phyloP scores from a whole-genome alignment of 2,888 invertebrate species.

The Apeira syringaria region DNA sequence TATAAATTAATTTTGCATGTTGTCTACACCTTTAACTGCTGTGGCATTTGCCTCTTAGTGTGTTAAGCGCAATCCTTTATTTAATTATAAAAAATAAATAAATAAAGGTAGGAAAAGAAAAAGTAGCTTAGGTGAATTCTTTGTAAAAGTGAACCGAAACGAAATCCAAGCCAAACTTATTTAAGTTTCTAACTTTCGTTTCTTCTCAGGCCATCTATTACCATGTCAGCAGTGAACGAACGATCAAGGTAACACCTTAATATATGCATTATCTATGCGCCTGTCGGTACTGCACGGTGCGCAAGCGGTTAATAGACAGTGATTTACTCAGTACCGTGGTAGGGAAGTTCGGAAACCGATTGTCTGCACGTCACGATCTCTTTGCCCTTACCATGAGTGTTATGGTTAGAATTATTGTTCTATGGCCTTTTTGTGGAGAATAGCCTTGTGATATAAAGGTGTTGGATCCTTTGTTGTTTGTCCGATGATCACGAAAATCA shows the following conservation, averaged over 20 bases:
- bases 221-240: not conserved
- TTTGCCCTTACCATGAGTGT: slow-evolving; percentile 27
- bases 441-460: slow-evolving; percentile 9
- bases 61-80: too few species aligned
- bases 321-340: slow-evolving; percentile 54
- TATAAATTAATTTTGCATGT: too few species aligned
- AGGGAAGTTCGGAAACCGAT: slow-evolving; percentile 55
- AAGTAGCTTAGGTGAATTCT: too few species aligned
- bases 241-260: slow-evolving; percentile 14
- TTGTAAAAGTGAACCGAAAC: not conserved
- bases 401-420: slow-evolving; percentile 10
- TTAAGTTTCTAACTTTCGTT: not conserved
- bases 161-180: too few species aligned
- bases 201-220: slow-evolving; percentile 4
- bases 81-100: too few species aligned
- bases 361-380: slow-evolving; percentile 58
- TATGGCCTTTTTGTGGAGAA: slow-evolving; percentile 5
- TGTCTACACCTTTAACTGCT: too few species aligned
- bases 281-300: slow-evolving; percentile 25
- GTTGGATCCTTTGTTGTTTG: not conserved
- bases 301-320: slow-evolving; percentile 44
- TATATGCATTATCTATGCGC: slow-evolving; percentile 10
- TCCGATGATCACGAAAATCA: not conserved
- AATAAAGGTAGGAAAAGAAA: too few species aligned
- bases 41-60: too few species aligned